Conservation (phyloP, 2,888 invertebrate genomes). For the Cephonodes hylas region DNA sequence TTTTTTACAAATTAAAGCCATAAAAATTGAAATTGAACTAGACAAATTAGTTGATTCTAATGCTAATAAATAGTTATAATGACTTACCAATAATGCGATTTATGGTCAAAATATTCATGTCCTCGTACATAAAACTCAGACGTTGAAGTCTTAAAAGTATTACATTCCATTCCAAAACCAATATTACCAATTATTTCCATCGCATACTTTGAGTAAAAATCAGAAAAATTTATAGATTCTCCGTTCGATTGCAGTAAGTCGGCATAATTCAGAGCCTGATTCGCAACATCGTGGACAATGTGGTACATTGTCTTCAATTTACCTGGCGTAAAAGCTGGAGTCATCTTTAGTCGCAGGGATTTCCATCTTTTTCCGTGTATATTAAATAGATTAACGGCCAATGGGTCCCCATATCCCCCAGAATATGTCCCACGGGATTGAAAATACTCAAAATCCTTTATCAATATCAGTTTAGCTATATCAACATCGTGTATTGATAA, state of each 20-base stretch:
- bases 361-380: slow-evolving; percentile 83
- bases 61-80: not conserved
- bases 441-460: slow-evolving; percentile 83
- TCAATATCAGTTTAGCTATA: slow-evolving; percentile 81
- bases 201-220: slow-evolving; percentile 80
- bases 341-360: slow-evolving; percentile 81
- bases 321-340: slow-evolving; percentile 85
- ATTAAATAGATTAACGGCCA: slow-evolving; percentile 82
- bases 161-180: slow-evolving; percentile 83
- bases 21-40: too few species aligned
- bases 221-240: slow-evolving; percentile 74
- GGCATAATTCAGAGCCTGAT: slow-evolving; percentile 71
- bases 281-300: slow-evolving; percentile 79
- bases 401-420: slow-evolving; percentile 82
- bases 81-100: slow-evolving; percentile 63
- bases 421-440: slow-evolving; percentile 83
- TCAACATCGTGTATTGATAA: slow-evolving; percentile 83
- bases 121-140: slow-evolving; percentile 77
- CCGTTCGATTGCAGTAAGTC: slow-evolving; percentile 44
- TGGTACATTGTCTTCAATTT: slow-evolving; percentile 85
- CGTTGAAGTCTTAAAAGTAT: slow-evolving; percentile 77
- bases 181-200: slow-evolving; percentile 83
- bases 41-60: not conserved
- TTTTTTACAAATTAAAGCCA: not conserved
- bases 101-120: slow-evolving; percentile 67